These are phyloP conservation scores for Calliphora vomitoria DNA, from an alignment of 2,888 invertebrate species.

Conservation along the genomic window DNA sequence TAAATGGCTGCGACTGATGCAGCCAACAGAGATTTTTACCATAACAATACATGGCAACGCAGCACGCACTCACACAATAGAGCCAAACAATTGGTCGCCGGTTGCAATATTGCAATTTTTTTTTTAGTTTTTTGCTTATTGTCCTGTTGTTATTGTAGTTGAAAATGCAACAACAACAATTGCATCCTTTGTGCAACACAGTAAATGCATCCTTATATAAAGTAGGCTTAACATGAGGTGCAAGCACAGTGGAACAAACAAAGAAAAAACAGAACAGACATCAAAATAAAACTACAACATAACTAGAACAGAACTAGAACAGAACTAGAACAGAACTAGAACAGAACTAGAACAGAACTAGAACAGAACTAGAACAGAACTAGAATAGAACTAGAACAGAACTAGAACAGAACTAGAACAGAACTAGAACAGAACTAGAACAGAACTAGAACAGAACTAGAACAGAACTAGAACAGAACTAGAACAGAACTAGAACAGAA, in stretches of 20 bases:
- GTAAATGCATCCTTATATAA: slow-evolving; percentile 54
- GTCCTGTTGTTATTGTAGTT: neutral
- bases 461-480: neutral
- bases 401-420: neutral
- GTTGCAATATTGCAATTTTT: slow-evolving; percentile 54
- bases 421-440: neutral
- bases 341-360: neutral
- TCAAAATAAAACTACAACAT: neutral
- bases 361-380: neutral
- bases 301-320: neutral
- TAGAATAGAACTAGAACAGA: neutral
- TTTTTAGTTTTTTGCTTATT: neutral
- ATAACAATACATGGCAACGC: slow-evolving; percentile 50
- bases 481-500: neutral
- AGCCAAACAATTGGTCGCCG: slow-evolving; percentile 53
- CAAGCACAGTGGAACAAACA: slow-evolving; percentile 12
- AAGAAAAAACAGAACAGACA: neutral
- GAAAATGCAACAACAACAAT: slow-evolving; percentile 25
- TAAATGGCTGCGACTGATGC: neutral
- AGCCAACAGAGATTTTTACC: slow-evolving; percentile 3
- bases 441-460: neutral
- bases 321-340: neutral
- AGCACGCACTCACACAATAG: slow-evolving; percentile 62
- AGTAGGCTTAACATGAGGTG: slow-evolving; percentile 17
- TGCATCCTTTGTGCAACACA: slow-evolving; percentile 56